Base-by-base conservation (phyloP, 1,140 invertebrate species). In the Neocloeon triangulifer region DNA sequence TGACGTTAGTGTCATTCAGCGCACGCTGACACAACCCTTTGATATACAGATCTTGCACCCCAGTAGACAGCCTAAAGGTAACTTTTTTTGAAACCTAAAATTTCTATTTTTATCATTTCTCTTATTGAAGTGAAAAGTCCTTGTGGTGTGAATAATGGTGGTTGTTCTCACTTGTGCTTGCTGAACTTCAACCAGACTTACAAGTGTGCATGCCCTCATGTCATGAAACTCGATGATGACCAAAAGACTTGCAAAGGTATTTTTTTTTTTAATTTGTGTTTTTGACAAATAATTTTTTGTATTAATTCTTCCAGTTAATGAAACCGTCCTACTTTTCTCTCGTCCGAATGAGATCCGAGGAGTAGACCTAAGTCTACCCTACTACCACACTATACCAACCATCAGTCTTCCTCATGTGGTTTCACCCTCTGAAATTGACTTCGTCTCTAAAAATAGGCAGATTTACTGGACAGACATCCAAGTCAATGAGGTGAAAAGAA, bases 391-490 rank as follows among this genome's bases (percentile, higher is more conserved):
- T 16, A 76, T 82, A 37, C 75, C 80, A 6, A 70, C 75, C 0
- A 68, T 82, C 22, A 64, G 67, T 23, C 52, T 70, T 1, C 69
- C 72, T 13, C 58, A 67, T 43, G 57, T 71, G 16, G 56, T 72
- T 14, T 52, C 61, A 27, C 73, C 76, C 5, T 54, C 62, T 15
- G 59, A 67, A 38, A 50, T 86, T 27, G 73, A 81, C 45, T 80
- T 66, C 46, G 56, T 69, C 14, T 62, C 70, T 3, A 57, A 53
- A 32, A 61, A 58, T 20, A 66, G 65, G 20, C 62, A 63, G 21
- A 61, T 86, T 18, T 84, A 72, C 55, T 88, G 80, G 79, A 64
- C 69, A 5, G 80, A 85, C 49, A 56, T 61, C 15, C 66, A 73
- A 38, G 53, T 62, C 25, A 74, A 73, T 47, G 74, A 81, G 49